These are phyloP conservation scores for Pseudomyrmex dendroicus DNA, from an alignment of 1,140 invertebrate species.

Conservation along the genomic window DNA sequence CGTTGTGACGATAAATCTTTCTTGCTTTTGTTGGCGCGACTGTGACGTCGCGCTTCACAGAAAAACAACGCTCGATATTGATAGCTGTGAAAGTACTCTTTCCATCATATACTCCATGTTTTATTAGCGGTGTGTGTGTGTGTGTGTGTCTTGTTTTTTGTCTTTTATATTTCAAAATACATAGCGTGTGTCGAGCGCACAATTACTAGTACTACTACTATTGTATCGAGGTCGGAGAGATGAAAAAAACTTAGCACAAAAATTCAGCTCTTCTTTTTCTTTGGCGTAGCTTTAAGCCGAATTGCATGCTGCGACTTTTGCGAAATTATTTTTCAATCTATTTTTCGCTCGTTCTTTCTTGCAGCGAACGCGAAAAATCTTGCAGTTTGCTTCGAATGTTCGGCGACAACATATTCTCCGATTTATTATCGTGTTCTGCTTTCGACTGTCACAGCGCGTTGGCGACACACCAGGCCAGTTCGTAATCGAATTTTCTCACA, in stretches of 20 bases:
- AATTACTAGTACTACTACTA: background rate
- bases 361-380: background rate
- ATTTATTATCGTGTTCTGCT: constrained; percentile 32
- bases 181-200: background rate
- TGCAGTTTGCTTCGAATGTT: background rate
- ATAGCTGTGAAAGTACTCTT: constrained; percentile 1
- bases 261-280: background rate
- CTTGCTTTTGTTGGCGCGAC: constrained; percentile 4
- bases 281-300: constrained; percentile 4
- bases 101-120: background rate
- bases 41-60: background rate
- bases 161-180: background rate
- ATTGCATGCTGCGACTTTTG: background rate
- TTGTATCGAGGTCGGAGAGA: background rate
- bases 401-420: background rate
- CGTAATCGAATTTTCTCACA: constrained; percentile 63
- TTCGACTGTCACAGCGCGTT: constrained; percentile 29
- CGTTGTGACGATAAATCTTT: constrained; percentile 48
- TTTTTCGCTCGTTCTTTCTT: background rate
- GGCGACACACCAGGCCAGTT: constrained; percentile 12
- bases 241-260: background rate
- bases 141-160: background rate
- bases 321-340: constrained; percentile 2
- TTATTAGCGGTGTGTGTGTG: background rate
- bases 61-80: constrained; percentile 11